These are phyloP conservation scores for Myzus persicae DNA, from an alignment of 1,140 invertebrate species.

Conservation along the genomic window DNA sequence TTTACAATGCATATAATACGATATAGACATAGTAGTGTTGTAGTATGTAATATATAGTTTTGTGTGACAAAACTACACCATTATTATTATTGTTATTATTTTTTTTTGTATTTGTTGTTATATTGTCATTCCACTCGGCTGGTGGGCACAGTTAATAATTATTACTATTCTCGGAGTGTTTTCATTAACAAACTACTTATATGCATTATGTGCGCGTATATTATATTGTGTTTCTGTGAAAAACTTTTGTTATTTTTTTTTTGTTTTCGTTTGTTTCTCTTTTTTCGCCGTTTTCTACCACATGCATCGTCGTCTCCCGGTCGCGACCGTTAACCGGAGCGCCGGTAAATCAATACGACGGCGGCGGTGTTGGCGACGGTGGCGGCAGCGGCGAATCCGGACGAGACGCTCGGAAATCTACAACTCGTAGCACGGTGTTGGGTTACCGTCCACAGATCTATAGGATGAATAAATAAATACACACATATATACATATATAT, in stretches of 20 bases:
- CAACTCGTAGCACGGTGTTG: neutral
- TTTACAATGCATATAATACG: too few relatives aligned
- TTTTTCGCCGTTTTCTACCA: too few relatives aligned
- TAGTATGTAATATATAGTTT: too few relatives aligned
- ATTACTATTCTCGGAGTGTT: slow-evolving; percentile 1
- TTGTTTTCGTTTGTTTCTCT: too few relatives aligned
- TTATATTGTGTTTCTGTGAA: neutral
- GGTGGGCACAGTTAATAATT: neutral
- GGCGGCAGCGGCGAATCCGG: neutral
- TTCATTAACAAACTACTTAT: neutral
- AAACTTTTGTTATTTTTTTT: too few relatives aligned
- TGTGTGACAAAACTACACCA: too few relatives aligned
- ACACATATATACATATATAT: too few relatives aligned
- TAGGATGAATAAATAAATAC: neutral
- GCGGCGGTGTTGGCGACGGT: neutral
- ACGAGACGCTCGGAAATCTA: neutral
- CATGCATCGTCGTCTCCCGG: too few relatives aligned
- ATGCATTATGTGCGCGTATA: neutral
- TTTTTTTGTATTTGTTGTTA: too few relatives aligned
- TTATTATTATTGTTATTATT: too few relatives aligned
- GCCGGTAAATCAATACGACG: neutral
- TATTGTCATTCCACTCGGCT: too few relatives aligned
- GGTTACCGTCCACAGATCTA: neutral
- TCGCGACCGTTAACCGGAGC: neutral
- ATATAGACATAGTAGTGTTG: too few relatives aligned